These are phyloP conservation scores for Campoletis raptor DNA, from an alignment of 2,888 invertebrate species.

Conservation along the genomic window DNA sequence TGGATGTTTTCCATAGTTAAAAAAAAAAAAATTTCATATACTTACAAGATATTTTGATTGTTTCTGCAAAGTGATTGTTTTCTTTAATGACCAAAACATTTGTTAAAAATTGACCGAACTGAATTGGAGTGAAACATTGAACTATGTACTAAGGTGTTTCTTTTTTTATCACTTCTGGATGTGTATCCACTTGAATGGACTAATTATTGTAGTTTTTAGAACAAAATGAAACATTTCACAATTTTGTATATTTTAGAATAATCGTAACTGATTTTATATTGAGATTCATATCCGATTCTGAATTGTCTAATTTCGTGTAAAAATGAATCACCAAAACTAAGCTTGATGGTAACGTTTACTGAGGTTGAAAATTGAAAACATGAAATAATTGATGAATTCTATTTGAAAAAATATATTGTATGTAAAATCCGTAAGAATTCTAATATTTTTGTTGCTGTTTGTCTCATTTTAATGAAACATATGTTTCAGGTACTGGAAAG, in stretches of 20 bases:
- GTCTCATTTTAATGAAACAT: background rate
- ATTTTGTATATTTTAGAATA: background rate
- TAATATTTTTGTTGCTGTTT: background rate
- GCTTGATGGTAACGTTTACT: background rate
- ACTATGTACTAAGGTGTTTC: too few relatives aligned
- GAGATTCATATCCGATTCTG: background rate
- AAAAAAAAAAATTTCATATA: too few relatives aligned
- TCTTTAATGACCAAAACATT: too few relatives aligned
- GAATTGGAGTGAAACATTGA: too few relatives aligned
- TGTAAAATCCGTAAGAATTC: background rate
- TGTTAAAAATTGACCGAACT: too few relatives aligned
- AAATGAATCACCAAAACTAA: background rate
- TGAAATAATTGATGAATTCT: background rate
- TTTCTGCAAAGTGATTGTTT: too few relatives aligned
- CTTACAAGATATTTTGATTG: too few relatives aligned
- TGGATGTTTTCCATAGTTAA: too few relatives aligned
- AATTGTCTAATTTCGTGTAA: too few relatives aligned
- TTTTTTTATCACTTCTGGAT: background rate
- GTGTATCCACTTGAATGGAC: background rate
- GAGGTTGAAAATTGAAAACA: background rate
- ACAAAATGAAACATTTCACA: background rate
- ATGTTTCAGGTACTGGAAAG: constrained; percentile 86
- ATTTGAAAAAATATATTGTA: background rate
- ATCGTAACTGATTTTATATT: background rate
- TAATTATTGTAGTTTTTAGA: background rate